These are phyloP conservation scores for Pithys albifrons DNA, from an alignment of 2,113 vertebrate species.

Conservation along the genomic window DNA sequence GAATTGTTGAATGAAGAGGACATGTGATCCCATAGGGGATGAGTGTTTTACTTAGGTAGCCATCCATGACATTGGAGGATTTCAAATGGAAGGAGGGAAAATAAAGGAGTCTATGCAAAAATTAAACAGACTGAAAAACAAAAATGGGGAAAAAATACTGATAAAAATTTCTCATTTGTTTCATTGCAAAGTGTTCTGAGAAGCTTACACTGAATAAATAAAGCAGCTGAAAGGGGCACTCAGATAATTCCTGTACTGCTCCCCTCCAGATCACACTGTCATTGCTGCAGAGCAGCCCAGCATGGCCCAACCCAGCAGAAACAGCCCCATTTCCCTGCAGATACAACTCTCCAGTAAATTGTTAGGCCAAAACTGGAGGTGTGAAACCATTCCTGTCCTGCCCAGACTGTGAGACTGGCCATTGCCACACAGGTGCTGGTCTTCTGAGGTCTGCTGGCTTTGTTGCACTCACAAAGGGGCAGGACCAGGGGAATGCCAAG, in stretches of 20 bases:
- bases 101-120: conserved; percentile 41
- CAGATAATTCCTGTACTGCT: not conserved
- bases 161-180: not conserved
- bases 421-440: not conserved
- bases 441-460: not conserved
- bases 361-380: not conserved
- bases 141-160: not conserved
- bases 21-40: conserved; percentile 19
- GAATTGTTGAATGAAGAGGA: conserved; percentile 52
- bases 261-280: not conserved
- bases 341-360: not conserved
- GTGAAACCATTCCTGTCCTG: not conserved
- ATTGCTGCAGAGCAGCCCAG: not conserved
- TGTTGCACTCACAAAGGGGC: not conserved
- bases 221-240: not conserved
- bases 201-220: not conserved
- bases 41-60: conserved; percentile 47
- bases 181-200: not conserved
- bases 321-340: not conserved
- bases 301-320: not conserved
- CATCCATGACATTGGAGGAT: not conserved
- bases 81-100: conserved; percentile 34
- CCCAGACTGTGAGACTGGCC: not conserved
- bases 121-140: conserved; percentile 13
- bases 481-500: fast-evolving